Evolutionary conservation across 2,113 vertebrate species (phyloP).

Genomic region (Solea senegalensis): DNA sequence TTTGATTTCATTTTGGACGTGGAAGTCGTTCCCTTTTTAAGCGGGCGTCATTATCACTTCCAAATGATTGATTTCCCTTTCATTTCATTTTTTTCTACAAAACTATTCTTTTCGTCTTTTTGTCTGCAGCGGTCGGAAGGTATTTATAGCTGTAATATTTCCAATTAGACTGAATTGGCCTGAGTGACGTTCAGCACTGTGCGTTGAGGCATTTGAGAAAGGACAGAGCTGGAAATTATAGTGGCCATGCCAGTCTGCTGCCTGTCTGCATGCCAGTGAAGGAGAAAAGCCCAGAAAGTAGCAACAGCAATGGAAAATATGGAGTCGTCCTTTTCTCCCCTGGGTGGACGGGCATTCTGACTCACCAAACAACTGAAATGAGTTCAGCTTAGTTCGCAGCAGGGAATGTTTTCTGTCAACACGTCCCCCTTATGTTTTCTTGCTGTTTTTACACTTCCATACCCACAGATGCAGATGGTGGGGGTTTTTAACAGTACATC

Average conservation of each 20-base stretch:
- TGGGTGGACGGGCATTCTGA: slow-evolving; percentile 59
- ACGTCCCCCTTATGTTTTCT: slow-evolving; percentile 44
- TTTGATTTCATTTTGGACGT: slow-evolving; percentile 52
- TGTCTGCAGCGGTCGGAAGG: slow-evolving; percentile 36
- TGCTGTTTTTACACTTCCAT: slow-evolving; percentile 25
- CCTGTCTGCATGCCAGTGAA: slow-evolving; percentile 39
- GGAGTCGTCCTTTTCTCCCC: slow-evolving; percentile 46
- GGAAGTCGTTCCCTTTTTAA: slow-evolving; percentile 27
- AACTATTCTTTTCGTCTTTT: not conserved
- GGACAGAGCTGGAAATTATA: slow-evolving; percentile 67
- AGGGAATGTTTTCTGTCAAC: slow-evolving; percentile 55
- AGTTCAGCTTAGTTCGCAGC: slow-evolving; percentile 56
- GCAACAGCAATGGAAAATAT: slow-evolving; percentile 57
- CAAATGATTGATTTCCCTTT: slow-evolving; percentile 22
- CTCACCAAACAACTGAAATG: slow-evolving; percentile 59
- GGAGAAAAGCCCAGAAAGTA: slow-evolving; percentile 46
- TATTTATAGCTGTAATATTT: slow-evolving; percentile 59
- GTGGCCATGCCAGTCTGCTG: slow-evolving; percentile 56
- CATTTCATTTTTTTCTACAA: slow-evolving; percentile 24
- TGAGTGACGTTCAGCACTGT: slow-evolving; percentile 39
- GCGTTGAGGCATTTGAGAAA: slow-evolving; percentile 55
- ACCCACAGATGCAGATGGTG: slow-evolving; percentile 6
- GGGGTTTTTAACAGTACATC: not conserved
- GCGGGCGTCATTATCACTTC: slow-evolving; percentile 21
- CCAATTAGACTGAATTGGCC: slow-evolving; percentile 41